Percentiles rank a stretch among this genome's conserved stretches.
These are phyloP conservation scores for Lineus longissimus DNA, from an alignment of 1,140 invertebrate species.

Conservation along the genomic window DNA sequence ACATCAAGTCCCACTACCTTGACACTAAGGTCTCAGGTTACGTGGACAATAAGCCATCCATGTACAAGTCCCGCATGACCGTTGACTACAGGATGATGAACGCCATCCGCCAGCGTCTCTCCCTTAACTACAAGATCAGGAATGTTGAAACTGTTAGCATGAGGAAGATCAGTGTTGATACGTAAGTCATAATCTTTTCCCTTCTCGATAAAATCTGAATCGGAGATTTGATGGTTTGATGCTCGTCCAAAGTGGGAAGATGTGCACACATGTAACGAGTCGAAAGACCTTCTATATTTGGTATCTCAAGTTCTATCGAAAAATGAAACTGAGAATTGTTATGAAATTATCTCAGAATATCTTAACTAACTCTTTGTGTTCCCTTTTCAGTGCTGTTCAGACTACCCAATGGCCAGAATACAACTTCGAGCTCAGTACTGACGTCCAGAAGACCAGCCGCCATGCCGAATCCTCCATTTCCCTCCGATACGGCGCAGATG, in stretches of 20 bases:
- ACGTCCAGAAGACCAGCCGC: background rate
- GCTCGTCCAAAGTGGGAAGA: too few species aligned
- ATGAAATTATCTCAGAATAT: too few species aligned
- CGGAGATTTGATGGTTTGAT: too few species aligned
- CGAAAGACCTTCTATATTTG: too few species aligned
- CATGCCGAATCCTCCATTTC: background rate
- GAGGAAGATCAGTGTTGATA: background rate
- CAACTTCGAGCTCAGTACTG: background rate
- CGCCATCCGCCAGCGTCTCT: background rate
- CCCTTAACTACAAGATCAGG: constrained; percentile 5
- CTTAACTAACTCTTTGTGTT: too few species aligned
- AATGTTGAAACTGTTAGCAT: background rate
- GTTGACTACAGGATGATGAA: background rate
- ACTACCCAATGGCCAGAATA: constrained; percentile 1
- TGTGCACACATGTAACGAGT: too few species aligned
- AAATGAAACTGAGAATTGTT: too few species aligned
- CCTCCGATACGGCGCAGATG: background rate
- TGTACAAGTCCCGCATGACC: background rate
- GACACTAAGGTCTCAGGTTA: background rate
- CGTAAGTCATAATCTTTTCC: background rate
- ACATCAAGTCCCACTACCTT: background rate
- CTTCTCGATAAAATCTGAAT: too few species aligned
- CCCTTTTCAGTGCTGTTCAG: background rate
- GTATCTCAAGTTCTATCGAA: too few species aligned
- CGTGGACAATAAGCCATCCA: background rate